Base-by-base conservation (phyloP, 1,140 invertebrate genomes). In the Ptiloglossa arizonensis region DNA sequence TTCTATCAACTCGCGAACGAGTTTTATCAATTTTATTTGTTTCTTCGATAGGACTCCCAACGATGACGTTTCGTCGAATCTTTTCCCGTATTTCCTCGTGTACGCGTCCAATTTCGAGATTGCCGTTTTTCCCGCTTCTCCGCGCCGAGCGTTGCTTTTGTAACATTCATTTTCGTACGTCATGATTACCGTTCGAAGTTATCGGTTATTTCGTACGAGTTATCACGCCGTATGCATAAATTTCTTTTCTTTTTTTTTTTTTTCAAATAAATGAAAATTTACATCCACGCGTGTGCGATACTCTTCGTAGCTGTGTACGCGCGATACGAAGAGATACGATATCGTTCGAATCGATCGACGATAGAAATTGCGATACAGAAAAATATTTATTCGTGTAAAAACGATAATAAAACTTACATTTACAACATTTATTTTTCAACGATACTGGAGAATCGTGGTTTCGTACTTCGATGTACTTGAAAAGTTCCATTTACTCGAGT, bases 341-440 rank as follows among this genome's bases (percentile, higher is more conserved):
- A n/a, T n/a, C n/a, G n/a, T n/a, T n/a, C n/a, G 24, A 15, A 24
- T 1, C 32, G 32, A 66, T 24, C 22, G 24, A 41, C 0, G 5
- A 54, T 17, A 29, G 17, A 54, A 6, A 29, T 64, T 54, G 22
- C 11, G 59, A 59, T 62, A 41, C 38, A 22, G 19, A 41, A 52
- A 57, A 19, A 73, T 19, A 75, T 75, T 57, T 75, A 75, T 69
- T 76, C 60, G 69, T 69, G 19, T 5, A 68, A 75, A 75, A 68
- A 57, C 15, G 17, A 41, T 35, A 74, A 57, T 24, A 46, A 44
- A 48, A 66, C 5, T 0, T 57, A 76, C 11, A 59, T 50, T 27
- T 68, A 27, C 13, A 24, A 62, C n/a, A 62, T 1, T 62, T 62
- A 41, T 41, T 41, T 41, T 22, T 24, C 5, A 52, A 5, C 5